Base-by-base conservation (phyloP, 1,140 invertebrate species). In the Trichogramma pretiosum region DNA sequence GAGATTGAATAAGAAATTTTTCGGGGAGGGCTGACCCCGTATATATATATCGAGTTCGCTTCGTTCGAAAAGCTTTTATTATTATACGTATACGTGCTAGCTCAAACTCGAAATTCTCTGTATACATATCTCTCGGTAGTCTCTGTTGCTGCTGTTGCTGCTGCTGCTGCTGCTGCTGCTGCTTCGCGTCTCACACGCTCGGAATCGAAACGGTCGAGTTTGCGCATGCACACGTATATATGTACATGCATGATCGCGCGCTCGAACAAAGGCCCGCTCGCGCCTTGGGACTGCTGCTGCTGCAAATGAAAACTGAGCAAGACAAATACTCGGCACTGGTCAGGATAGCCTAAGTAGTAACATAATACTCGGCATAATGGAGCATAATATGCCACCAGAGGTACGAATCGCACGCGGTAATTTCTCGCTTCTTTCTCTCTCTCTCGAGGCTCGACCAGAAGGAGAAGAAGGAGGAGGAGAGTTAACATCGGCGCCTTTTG, bases 311-410 rank as follows among this genome's bases (percentile, higher is more conserved):
- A 60, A 50, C 46, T 55, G 56, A 63, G 56, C 55, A 64, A 66
- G 64, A 68, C 59, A 61, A 65, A 65, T 67, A 67, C 60, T 59
- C 59, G 21, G 1, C 59, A 59, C 45, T 46, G 52, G 46, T 52
- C 53, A 53, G 49, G 60, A 67, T 64, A 69, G 63, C 61, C 62
- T 66, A 68, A 67, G 67, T 69, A 64, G 65, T 68, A 67, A 68
- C 64, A 62, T 66, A 66, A 67, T 67, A 67, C 61, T n/a, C n/a
- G 52, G 57, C 59, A 69, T 67, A 69, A 69, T 65, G 56, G 60
- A 53, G 62, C 58, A 68, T 67, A 65, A 67, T 61, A 11, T 11
- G 5, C 24, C 5, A 5, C 5, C 5, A 28, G 24, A 28, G 11
- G 5, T 5, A 28, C 14, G 14, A 17, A 18, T n/a, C 14, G 11